phyloP scores from a whole-genome alignment of 2,888 invertebrate species.

The Cephus spinipes region DNA sequence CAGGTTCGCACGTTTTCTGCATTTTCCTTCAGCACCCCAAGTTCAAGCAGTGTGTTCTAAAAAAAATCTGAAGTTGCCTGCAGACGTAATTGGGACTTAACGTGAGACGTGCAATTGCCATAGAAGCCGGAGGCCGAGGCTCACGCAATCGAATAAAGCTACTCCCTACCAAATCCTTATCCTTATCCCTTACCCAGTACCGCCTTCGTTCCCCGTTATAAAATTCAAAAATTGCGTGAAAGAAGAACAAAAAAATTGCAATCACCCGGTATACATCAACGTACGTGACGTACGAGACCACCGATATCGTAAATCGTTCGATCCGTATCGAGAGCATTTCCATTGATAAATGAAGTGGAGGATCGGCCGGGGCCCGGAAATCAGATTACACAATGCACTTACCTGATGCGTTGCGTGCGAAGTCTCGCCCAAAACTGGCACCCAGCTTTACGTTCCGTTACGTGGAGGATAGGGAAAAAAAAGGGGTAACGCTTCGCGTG shows the following conservation, averaged over 20 bases:
- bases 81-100: too few species aligned
- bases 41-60: too few species aligned
- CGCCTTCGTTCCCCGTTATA: slow-evolving; percentile 23
- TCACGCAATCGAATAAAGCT: too few species aligned
- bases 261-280: neutral
- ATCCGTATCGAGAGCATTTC: neutral
- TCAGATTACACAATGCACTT: slow-evolving; percentile 49
- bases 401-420: slow-evolving; percentile 55
- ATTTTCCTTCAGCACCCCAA: too few species aligned
- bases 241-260: too few species aligned
- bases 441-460: slow-evolving; percentile 36
- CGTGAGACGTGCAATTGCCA: too few species aligned
- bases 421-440: slow-evolving; percentile 62
- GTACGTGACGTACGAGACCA: neutral
- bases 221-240: neutral
- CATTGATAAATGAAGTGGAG: neutral
- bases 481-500: slow-evolving; percentile 38
- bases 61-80: too few species aligned
- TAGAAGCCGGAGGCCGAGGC: too few species aligned
- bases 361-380: slow-evolving; percentile 25
- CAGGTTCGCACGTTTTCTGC: too few species aligned
- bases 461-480: slow-evolving; percentile 13
- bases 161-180: too few species aligned
- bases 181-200: neutral
- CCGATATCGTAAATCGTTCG: neutral